Base-by-base conservation (phyloP, 2,113 vertebrate genomes). In the Phoxinus phoxinus region DNA sequence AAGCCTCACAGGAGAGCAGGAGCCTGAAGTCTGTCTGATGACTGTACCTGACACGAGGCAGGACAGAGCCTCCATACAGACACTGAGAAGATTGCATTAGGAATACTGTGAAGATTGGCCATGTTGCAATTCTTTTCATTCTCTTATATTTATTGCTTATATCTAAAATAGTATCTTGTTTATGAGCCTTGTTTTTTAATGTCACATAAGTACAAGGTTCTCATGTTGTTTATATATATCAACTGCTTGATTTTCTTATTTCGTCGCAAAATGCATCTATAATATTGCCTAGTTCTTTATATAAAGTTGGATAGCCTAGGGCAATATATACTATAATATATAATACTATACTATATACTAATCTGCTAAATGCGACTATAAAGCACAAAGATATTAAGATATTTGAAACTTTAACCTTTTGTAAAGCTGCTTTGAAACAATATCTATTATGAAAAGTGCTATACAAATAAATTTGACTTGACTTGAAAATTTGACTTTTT, bases 21-120 rank as follows among this genome's bases (percentile, higher is more conserved):
- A 86, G 74, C 84, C 89, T 89, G 91, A 87, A 85, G 85, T 77
- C 51, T 17, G 83, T 59, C 86, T 79, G 77, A 58, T 41, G 48
- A 30, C 76, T 85, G 8, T 58, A 30, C 77, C 56, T 72, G 53
- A 81, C 65, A 44, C 48, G 35, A 56, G 59, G 19, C 67, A 63
- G 85, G 51, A 35, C 85, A 78, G 81, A 86, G 25, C 25, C 76
- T 53, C 9, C 10, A 78, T 10, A 46, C 59, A 63, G 7, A 61
- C 19, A 25, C 56, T 44, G 77, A 48, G 13, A 10, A 27, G 41
- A 65, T 30, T 48, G 65, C 59, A 81, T 67, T 67, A 65, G 41
- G 17, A 81, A 63, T 3, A 81, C 17, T 11, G 25, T 46, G 4
- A 6, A 74, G 27, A 67, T 35, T 35, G 30, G 6, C 19, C 30